These are phyloP conservation scores for Sinocyclocheilus anophthalmus DNA, from an alignment of 2,113 vertebrate genomes.

Conservation along the genomic window DNA sequence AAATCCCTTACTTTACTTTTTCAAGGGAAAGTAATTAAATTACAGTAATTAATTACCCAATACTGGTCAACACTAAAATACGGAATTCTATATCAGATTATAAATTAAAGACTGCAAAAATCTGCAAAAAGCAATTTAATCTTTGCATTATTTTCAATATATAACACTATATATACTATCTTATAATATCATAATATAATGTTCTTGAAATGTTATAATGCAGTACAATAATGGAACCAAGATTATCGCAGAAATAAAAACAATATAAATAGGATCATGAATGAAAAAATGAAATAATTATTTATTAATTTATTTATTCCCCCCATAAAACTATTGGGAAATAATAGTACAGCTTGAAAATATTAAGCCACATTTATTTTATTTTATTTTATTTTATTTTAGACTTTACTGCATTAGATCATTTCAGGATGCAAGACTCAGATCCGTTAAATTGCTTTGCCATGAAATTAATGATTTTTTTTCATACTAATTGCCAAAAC, in stretches of 20 bases:
- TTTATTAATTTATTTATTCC: not conserved
- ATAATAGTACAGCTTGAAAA: not conserved
- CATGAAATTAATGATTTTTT: not conserved
- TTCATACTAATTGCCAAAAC: not conserved
- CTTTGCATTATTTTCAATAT: too few relatives aligned
- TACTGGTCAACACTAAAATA: too few relatives aligned
- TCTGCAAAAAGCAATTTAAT: too few relatives aligned
- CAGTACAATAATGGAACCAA: not conserved
- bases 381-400: too few relatives aligned
- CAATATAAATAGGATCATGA: not conserved
- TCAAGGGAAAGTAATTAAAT: too few relatives aligned
- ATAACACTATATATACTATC: too few relatives aligned
- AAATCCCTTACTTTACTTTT: too few relatives aligned
- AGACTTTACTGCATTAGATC: too few relatives aligned
- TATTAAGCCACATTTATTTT: not conserved
- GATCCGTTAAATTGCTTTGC: not conserved
- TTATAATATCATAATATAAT: too few relatives aligned
- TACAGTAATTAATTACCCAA: too few relatives aligned
- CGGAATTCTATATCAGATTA: too few relatives aligned
- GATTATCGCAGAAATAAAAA: slow-evolving; percentile 4
- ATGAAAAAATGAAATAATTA: not conserved
- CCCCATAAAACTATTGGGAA: not conserved
- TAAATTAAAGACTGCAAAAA: too few relatives aligned
- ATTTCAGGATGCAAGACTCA: not conserved
- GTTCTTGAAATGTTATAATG: not conserved